Evolutionary conservation across 2,888 invertebrate genomes (phyloP).

Genomic region (Chouioia cunea): DNA sequence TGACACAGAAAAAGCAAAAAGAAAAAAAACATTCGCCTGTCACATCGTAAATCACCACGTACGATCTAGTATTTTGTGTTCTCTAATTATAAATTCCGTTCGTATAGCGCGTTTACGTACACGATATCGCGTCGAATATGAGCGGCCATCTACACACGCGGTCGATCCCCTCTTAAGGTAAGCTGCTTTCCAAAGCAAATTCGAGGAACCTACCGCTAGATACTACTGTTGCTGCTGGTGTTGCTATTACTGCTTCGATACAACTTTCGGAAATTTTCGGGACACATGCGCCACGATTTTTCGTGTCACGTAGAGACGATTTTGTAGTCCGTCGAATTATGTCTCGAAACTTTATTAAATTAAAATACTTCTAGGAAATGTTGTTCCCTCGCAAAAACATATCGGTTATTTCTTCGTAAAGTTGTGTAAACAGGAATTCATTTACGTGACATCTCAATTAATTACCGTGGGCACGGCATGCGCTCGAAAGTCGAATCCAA

Average conservation of each 20-base stretch:
- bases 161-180: slow-evolving; percentile 49
- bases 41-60: slow-evolving; percentile 39
- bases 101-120: slow-evolving; percentile 4
- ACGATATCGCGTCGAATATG: slow-evolving; percentile 41
- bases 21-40: background rate
- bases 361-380: slow-evolving; percentile 39
- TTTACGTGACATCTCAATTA: slow-evolving; percentile 3
- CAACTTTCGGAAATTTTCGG: slow-evolving; percentile 55
- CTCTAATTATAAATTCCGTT: slow-evolving; percentile 48
- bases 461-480: background rate
- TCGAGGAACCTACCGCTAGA: slow-evolving; percentile 51
- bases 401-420: slow-evolving; percentile 25
- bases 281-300: slow-evolving; percentile 46
- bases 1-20: slow-evolving; percentile 28
- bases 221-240: too few species aligned
- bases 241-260: slow-evolving; percentile 55
- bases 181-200: slow-evolving; percentile 51
- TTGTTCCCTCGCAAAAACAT: slow-evolving; percentile 10
- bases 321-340: slow-evolving; percentile 46
- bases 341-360: slow-evolving; percentile 36
- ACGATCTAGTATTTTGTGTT: slow-evolving; percentile 42
- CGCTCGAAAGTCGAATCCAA: background rate
- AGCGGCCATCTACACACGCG: background rate
- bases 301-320: slow-evolving; percentile 54
- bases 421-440: slow-evolving; percentile 34